Percentiles rank a stretch among this genome's conserved stretches.
These are phyloP conservation scores for Pelmatolapia mariae DNA, from an alignment of 2,113 vertebrate genomes.

Conservation along the genomic window DNA sequence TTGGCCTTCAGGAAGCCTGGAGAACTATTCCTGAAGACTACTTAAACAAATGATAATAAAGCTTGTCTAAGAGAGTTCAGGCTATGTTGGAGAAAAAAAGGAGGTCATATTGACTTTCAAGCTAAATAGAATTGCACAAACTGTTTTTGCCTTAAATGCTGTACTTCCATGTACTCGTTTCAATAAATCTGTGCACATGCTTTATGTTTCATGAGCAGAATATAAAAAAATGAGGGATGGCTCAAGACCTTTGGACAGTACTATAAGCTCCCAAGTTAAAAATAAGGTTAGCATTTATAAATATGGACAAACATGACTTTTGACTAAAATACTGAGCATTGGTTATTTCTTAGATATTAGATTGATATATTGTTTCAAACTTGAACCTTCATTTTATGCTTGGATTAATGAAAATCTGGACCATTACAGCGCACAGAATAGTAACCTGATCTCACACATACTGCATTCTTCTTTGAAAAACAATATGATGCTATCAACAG, in stretches of 20 bases:
- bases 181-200: not conserved
- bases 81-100: not conserved
- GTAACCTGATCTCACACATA: conserved; percentile 16
- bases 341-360: not conserved
- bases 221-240: not conserved
- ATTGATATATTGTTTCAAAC: not conserved
- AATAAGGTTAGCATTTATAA: not conserved
- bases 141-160: not conserved
- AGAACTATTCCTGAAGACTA: not conserved
- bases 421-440: not conserved
- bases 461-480: conserved; percentile 20
- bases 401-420: conserved; percentile 18
- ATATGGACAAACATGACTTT: not conserved
- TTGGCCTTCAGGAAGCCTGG: not conserved
- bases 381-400: not conserved
- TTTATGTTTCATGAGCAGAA: not conserved
- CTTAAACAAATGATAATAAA: not conserved
- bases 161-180: not conserved
- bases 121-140: not conserved
- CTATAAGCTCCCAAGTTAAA: not conserved
- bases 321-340: not conserved
- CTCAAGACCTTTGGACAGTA: not conserved
- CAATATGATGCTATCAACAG: conserved; percentile 27
- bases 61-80: not conserved
- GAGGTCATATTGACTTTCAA: not conserved